A percentile compares a stretch with the other conserved stretches of the same genome.
phyloP scores from a whole-genome alignment of 2,797 vertebrate genomes.

The Xyrichtys novacula region DNA sequence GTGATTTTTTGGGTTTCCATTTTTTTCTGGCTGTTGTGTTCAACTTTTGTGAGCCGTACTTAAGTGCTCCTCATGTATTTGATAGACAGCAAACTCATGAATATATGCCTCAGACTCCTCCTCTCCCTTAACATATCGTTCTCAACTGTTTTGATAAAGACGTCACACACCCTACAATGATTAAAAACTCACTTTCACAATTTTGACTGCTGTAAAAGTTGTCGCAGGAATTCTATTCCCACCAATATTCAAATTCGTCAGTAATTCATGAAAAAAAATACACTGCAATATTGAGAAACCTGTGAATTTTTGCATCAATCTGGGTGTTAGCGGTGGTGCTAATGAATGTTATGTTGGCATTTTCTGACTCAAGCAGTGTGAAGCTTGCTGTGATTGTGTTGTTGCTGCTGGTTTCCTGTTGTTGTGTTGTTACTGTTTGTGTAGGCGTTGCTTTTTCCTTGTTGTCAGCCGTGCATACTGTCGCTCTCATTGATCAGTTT shows the following conservation, averaged over 20 bases:
- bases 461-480: conserved; percentile 15
- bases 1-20: too few species aligned
- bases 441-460: conserved; percentile 33
- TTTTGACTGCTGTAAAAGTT: too few species aligned
- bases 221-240: too few species aligned
- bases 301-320: background rate
- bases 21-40: background rate
- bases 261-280: too few species aligned
- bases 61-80: background rate
- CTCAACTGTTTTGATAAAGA: background rate
- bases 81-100: background rate
- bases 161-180: too few species aligned
- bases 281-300: too few species aligned
- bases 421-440: conserved; percentile 9
- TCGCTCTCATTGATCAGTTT: conserved; percentile 1
- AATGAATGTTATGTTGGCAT: conserved; percentile 1
- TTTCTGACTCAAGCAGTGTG: conserved; percentile 1
- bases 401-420: conserved; percentile 4
- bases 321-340: background rate
- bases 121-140: background rate
- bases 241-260: too few species aligned
- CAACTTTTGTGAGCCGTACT: background rate
- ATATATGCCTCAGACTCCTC: background rate
- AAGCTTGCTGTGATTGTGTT: conserved; percentile 2
- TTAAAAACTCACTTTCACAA: too few species aligned